Evolutionary conservation across 2,113 vertebrate genomes (phyloP).

Genomic region (Microcebus jonahi): DNA sequence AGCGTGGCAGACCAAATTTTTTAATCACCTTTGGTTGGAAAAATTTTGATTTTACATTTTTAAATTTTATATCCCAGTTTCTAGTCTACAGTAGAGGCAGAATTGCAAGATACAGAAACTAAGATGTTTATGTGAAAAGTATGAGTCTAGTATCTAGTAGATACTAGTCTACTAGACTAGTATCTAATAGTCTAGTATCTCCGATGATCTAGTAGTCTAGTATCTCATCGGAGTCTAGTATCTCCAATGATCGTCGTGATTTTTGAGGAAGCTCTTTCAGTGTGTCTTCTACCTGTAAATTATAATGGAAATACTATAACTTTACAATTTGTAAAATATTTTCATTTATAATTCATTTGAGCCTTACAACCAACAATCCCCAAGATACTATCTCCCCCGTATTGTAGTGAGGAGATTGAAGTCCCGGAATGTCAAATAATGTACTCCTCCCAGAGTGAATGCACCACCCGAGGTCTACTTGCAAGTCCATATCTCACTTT

Average conservation of each 20-base stretch:
- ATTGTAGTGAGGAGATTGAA: background rate
- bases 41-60: slow-evolving; percentile 1
- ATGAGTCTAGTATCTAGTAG: background rate
- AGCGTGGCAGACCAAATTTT: background rate
- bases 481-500: background rate
- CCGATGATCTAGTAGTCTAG: too few relatives aligned
- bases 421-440: background rate
- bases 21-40: background rate
- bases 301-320: background rate
- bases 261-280: background rate
- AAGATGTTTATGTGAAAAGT: background rate
- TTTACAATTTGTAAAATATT: background rate
- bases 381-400: background rate
- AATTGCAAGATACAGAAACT: background rate
- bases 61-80: background rate
- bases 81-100: background rate
- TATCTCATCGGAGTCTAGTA: background rate
- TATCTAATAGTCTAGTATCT: too few relatives aligned
- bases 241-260: background rate
- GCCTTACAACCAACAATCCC: background rate
- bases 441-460: background rate
- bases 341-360: background rate
- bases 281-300: background rate
- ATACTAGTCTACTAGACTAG: too few relatives aligned
- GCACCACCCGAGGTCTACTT: fast-evolving